Conservation (phyloP, 1,140 invertebrate genomes). For the Lordiphosa clarofinis region DNA sequence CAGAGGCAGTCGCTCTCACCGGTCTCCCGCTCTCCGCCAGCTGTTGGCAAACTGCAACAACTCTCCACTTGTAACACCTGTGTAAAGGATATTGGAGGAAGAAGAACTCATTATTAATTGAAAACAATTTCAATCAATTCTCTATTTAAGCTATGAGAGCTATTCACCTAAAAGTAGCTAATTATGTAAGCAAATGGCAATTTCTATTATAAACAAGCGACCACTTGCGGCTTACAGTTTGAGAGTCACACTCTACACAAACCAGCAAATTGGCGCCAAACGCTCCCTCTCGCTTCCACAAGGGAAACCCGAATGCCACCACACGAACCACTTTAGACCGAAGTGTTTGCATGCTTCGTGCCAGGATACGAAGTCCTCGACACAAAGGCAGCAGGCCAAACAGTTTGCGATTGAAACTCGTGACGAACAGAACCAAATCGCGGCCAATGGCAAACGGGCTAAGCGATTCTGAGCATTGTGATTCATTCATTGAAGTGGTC, state of each 20-base stretch:
- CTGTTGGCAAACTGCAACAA: conserved; percentile 18
- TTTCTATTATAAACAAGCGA: neutral
- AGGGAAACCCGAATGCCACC: conserved; percentile 24
- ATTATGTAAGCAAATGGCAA: too few species aligned
- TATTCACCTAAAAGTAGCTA: too few species aligned
- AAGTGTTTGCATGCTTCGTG: conserved; percentile 27
- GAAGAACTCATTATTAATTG: too few species aligned
- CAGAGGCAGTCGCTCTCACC: conserved; percentile 8
- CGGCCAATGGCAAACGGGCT: conserved; percentile 66
- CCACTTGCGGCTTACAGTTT: conserved; percentile 49
- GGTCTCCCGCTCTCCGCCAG: conserved; percentile 16
- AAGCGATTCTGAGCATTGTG: conserved; percentile 16
- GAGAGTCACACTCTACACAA: conserved; percentile 57
- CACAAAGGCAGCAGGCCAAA: conserved; percentile 36
- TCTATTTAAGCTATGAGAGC: too few species aligned
- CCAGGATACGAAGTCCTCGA: conserved; percentile 36
- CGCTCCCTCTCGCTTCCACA: conserved; percentile 17
- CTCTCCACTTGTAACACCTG: conserved; percentile 63
- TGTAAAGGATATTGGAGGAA: neutral
- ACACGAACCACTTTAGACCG: conserved; percentile 23
- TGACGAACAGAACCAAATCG: conserved; percentile 58
- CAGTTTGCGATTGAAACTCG: conserved; percentile 75
- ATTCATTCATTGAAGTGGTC: conserved; percentile 34
- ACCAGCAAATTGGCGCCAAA: conserved; percentile 62
- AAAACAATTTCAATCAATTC: too few species aligned